These are phyloP conservation scores for Operophtera brumata DNA, from an alignment of 2,888 invertebrate species.

Conservation along the genomic window DNA sequence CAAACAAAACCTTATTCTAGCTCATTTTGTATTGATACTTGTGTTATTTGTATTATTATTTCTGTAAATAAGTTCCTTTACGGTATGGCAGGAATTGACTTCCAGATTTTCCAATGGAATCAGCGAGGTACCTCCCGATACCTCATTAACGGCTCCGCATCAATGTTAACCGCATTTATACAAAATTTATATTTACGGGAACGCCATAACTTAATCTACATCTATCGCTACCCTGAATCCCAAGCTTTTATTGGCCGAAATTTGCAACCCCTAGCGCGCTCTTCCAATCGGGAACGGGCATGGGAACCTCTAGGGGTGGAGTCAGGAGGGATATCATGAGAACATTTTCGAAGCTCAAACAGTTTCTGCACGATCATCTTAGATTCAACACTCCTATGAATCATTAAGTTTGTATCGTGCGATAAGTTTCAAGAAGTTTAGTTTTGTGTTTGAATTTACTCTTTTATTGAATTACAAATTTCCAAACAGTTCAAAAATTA, in stretches of 20 bases:
- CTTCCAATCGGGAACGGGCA: conserved; percentile 58
- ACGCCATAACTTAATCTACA: conserved; percentile 78
- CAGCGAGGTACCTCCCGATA: conserved; percentile 15
- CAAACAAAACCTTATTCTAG: no score
- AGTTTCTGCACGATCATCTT: conserved; percentile 58
- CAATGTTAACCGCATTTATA: conserved; percentile 64
- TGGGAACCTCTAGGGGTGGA: conserved; percentile 67
- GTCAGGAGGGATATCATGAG: conserved; percentile 67
- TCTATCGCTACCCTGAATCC: conserved; percentile 65
- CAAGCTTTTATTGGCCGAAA: conserved; percentile 58
- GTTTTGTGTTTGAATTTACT: conserved; percentile 3
- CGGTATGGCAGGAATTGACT: no score
- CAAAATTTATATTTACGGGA: conserved; percentile 65
- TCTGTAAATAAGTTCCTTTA: no score
- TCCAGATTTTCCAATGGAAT: neutral
- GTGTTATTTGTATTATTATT: no score
- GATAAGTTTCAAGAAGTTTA: conserved; percentile 48
- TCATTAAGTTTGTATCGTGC: conserved; percentile 36
- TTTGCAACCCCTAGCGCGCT: conserved; percentile 64
- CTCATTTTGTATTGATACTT: no score
- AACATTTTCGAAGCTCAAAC: conserved; percentile 64
- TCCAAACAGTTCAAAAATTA: neutral
- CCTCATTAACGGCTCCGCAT: conserved; percentile 61
- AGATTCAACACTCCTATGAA: conserved; percentile 41
- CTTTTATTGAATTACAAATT: neutral